These are phyloP conservation scores for Desmodus rotundus DNA, from an alignment of 2,113 vertebrate species.

Conservation along the genomic window DNA sequence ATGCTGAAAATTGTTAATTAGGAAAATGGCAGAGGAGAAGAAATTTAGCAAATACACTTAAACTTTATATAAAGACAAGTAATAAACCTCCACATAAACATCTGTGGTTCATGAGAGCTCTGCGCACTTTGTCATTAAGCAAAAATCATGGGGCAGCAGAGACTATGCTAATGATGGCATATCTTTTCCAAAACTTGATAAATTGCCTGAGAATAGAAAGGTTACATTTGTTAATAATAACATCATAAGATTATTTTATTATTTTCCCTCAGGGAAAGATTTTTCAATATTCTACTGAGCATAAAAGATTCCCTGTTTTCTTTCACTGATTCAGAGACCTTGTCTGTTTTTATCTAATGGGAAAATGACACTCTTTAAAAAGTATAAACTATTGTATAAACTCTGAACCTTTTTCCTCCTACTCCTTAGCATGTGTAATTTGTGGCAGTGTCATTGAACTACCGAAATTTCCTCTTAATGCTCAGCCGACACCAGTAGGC, in stretches of 20 bases:
- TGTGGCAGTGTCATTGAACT: background rate
- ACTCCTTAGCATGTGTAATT: background rate
- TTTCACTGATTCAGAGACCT: background rate
- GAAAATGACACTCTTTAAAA: slow-evolving; percentile 25
- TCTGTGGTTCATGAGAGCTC: slow-evolving; percentile 32
- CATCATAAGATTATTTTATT: slow-evolving; percentile 45
- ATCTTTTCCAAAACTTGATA: slow-evolving; percentile 39
- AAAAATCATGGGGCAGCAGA: slow-evolving; percentile 37
- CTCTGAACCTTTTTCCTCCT: background rate
- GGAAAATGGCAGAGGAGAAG: slow-evolving; percentile 36
- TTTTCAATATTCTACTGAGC: slow-evolving; percentile 32
- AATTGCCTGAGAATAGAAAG: slow-evolving; percentile 44
- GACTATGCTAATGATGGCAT: background rate
- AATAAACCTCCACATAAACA: slow-evolving; percentile 49
- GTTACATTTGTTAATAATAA: slow-evolving; percentile 60
- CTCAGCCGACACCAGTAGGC: background rate
- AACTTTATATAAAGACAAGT: slow-evolving; percentile 31
- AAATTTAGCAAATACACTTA: slow-evolving; percentile 39
- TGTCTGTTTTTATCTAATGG: slow-evolving; percentile 14
- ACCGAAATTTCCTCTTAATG: background rate
- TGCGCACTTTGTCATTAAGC: slow-evolving; percentile 39
- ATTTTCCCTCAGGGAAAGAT: slow-evolving; percentile 30
- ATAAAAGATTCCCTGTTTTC: slow-evolving; percentile 15
- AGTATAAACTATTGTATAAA: background rate
- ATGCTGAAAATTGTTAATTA: slow-evolving; percentile 50